phyloP scores from a whole-genome alignment of 2,797 vertebrate species.

The Choloepus didactylus region DNA sequence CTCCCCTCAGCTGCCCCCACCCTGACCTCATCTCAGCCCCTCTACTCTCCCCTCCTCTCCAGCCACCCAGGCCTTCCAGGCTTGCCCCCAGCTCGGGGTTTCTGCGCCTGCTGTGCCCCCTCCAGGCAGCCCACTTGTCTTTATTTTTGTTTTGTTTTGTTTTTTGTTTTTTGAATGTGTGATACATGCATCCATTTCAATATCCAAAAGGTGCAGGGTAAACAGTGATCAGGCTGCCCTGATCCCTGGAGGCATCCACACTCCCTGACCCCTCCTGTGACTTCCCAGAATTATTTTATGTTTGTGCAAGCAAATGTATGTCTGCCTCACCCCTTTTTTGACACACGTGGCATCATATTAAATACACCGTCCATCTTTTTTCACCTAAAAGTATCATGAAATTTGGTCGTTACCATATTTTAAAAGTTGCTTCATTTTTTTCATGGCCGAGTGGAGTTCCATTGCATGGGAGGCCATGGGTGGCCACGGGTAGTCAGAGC shows the following conservation, averaged over 20 bases:
- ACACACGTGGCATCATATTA: background rate
- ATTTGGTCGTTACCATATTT: background rate
- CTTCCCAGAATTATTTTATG: background rate
- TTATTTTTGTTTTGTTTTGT: background rate
- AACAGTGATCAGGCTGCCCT: background rate
- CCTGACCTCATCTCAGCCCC: background rate
- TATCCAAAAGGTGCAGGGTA: no score
- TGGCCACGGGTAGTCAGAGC: background rate
- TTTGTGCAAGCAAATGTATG: background rate
- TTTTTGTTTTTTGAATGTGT: background rate
- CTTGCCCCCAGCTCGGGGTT: background rate
- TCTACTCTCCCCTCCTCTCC: background rate
- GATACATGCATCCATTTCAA: background rate
- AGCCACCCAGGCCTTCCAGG: background rate
- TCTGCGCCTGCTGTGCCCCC: fast-evolving
- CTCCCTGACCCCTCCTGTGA: background rate
- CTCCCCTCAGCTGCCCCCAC: no score
- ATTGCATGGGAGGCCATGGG: fast-evolving
- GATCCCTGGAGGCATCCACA: background rate
- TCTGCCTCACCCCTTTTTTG: background rate
- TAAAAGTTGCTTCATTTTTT: background rate
- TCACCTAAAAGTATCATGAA: background rate
- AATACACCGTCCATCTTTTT: background rate
- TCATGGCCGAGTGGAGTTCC: background rate
- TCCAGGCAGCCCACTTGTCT: fast-evolving